Evolutionary conservation across 2,888 invertebrate genomes (phyloP).

Genomic region (Dynastes grantii): DNA sequence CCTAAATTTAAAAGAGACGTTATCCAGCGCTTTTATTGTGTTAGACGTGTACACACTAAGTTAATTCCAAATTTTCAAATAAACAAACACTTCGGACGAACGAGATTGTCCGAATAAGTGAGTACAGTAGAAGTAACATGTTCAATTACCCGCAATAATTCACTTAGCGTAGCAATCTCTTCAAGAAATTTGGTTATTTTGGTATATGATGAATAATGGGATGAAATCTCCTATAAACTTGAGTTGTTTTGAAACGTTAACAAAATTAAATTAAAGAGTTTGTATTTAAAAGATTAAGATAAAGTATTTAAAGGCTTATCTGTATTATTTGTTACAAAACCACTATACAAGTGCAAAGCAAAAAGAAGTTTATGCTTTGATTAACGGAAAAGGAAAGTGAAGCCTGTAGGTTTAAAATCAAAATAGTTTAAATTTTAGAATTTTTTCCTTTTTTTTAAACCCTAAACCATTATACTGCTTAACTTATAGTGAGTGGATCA

Average conservation of each 20-base stretch:
- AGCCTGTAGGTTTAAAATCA: no score
- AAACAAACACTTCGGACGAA: slow-evolving; percentile 3
- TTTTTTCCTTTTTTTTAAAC: no score
- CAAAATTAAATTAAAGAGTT: no score
- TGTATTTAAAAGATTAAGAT: no score
- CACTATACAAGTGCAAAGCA: no score
- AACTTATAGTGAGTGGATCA: no score
- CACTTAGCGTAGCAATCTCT: slow-evolving; percentile 32
- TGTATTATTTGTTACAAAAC: no score
- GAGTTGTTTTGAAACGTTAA: not conserved
- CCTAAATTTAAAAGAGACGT: not conserved
- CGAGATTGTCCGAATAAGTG: slow-evolving; percentile 6
- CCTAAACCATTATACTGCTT: no score
- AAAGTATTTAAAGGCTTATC: no score
- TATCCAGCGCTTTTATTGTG: not conserved
- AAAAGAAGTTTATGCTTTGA: no score
- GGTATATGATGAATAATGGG: not conserved
- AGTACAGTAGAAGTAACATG: slow-evolving; percentile 11
- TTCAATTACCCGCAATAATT: slow-evolving; percentile 35
- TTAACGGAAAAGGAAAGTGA: no score
- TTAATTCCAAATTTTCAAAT: slow-evolving; percentile 20
- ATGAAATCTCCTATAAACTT: not conserved
- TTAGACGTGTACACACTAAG: not conserved
- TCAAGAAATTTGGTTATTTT: slow-evolving; percentile 17
- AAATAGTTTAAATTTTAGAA: no score